Evolutionary conservation across 2,888 invertebrate genomes (phyloP).

Genomic region (Portevinia maculata): DNA sequence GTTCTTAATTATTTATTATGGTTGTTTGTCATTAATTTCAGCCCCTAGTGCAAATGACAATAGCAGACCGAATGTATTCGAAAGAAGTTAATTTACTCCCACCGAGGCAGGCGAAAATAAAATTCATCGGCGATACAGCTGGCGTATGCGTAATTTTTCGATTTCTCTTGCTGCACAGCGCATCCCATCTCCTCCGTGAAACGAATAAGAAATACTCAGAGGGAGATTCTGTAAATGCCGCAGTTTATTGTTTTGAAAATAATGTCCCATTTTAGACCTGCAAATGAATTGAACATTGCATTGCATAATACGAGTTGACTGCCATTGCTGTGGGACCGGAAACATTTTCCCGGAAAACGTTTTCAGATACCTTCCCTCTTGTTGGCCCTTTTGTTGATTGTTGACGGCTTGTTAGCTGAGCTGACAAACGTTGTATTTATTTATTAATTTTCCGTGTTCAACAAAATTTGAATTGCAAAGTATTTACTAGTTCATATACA

Average conservation of each 20-base stretch:
- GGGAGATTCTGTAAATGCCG: slow-evolving; percentile 25
- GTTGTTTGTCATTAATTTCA: slow-evolving; percentile 40
- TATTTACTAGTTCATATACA: no score
- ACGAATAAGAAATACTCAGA: slow-evolving; percentile 24
- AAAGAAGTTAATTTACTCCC: slow-evolving; percentile 17
- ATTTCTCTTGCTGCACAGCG: slow-evolving; percentile 7
- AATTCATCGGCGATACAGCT: neutral
- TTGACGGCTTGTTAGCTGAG: slow-evolving; percentile 26
- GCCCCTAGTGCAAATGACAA: neutral
- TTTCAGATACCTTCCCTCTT: slow-evolving; percentile 20
- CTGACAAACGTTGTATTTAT: slow-evolving; percentile 41
- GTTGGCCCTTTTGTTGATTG: slow-evolving; percentile 31
- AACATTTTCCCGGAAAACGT: slow-evolving; percentile 35
- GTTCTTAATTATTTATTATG: slow-evolving; percentile 47
- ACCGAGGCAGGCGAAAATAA: slow-evolving; percentile 3
- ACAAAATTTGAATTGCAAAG: slow-evolving; percentile 65
- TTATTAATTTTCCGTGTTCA: slow-evolving; percentile 57
- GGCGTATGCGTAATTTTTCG: slow-evolving; percentile 36
- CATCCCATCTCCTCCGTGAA: neutral
- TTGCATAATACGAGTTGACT: neutral
- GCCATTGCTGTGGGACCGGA: slow-evolving; percentile 15
- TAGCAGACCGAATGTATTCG: slow-evolving; percentile 12
- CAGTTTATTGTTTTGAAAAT: slow-evolving; percentile 31
- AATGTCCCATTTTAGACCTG: slow-evolving; percentile 27
- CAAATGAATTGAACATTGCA: slow-evolving; percentile 53